Evolutionary conservation across 2,797 vertebrate genomes (phyloP).

Genomic region (Diplodus sargus): DNA sequence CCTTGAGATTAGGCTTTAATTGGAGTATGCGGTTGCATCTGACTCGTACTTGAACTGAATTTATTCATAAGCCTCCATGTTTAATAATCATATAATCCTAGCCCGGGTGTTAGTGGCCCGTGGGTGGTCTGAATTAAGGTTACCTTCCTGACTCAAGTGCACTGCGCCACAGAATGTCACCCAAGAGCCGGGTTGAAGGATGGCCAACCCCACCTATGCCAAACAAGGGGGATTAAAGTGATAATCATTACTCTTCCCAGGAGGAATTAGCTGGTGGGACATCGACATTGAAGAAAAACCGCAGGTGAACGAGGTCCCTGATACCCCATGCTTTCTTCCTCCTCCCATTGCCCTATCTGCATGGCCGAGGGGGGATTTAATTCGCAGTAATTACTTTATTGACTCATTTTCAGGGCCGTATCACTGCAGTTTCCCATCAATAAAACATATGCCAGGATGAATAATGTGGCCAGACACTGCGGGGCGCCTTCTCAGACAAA

Average conservation of each 20-base stretch:
- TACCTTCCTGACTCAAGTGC: conserved; percentile 59
- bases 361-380: conserved; percentile 79
- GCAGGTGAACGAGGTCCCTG: conserved; percentile 73
- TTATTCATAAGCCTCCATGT: conserved; percentile 68
- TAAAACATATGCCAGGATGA: conserved; percentile 85
- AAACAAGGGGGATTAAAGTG: conserved; percentile 82
- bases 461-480: conserved; percentile 77
- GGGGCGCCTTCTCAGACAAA: conserved; percentile 70
- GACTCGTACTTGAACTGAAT: conserved; percentile 60
- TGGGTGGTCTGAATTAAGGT: conserved; percentile 63
- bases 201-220: conserved; percentile 72
- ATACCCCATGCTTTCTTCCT: conserved; percentile 64
- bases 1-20: conserved; percentile 72
- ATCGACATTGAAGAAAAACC: conserved; percentile 79
- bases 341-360: conserved; percentile 66
- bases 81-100: conserved; percentile 65
- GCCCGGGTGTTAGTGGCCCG: conserved; percentile 42
- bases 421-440: conserved; percentile 84
- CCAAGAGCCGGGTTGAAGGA: conserved; percentile 70
- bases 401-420: conserved; percentile 84
- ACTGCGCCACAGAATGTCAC: conserved; percentile 65
- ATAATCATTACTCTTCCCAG: conserved; percentile 82
- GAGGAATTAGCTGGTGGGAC: conserved; percentile 80
- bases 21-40: conserved; percentile 61
- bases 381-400: conserved; percentile 87